These are phyloP conservation scores for Agelas oroides DNA, from an alignment of 37 sponge, comb jelly and placozoan species.

Conservation along the genomic window DNA sequence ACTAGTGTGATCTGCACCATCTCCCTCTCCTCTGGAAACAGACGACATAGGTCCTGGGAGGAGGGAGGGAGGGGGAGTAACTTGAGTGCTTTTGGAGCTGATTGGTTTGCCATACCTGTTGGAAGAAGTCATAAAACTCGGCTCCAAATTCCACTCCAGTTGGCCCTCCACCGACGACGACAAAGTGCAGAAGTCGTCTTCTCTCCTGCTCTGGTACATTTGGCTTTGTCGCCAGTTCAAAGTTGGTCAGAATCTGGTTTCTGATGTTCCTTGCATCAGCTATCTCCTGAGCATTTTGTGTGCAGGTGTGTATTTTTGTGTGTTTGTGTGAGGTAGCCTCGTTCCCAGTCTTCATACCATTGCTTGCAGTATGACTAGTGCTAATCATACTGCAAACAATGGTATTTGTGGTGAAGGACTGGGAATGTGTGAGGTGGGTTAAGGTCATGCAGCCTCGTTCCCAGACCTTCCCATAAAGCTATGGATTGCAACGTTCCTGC, in stretches of 20 bases:
- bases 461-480: no score
- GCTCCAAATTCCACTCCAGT: slow-evolving; percentile 96
- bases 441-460: no score
- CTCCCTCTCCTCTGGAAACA: slow-evolving; percentile 69
- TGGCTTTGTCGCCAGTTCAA: slow-evolving; percentile 84
- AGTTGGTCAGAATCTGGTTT: slow-evolving; percentile 76
- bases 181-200: slow-evolving; percentile 79
- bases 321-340: no score
- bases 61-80: slow-evolving; percentile 3
- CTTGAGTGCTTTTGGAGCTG: not conserved
- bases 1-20: slow-evolving; percentile 74
- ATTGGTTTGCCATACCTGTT: slow-evolving; percentile 67
- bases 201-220: slow-evolving; percentile 39
- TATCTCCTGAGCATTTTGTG: slow-evolving; percentile 88
- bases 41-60: slow-evolving; percentile 71
- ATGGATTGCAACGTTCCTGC: no score
- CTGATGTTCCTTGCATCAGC: slow-evolving; percentile 84
- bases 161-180: slow-evolving; percentile 93
- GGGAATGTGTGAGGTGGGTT: no score
- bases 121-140: slow-evolving; percentile 92
- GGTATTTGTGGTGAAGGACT: no score
- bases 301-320: not conserved
- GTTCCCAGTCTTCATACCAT: no score
- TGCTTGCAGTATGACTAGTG: no score
- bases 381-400: no score